These are phyloP conservation scores for Meloidogyne exigua DNA, from an alignment of 1,140 invertebrate genomes.

Conservation along the genomic window DNA sequence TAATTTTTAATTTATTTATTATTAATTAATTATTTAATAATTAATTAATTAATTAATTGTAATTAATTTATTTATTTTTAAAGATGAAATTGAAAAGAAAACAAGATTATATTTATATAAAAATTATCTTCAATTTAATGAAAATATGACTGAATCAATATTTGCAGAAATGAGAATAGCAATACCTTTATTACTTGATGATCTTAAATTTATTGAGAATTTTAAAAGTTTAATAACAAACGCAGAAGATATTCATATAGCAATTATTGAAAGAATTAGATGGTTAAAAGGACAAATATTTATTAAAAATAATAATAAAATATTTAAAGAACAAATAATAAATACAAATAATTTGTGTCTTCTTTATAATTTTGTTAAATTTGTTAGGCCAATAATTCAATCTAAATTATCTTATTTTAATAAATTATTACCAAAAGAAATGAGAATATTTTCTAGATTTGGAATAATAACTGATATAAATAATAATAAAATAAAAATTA, in stretches of 20 bases:
- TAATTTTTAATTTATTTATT: too few species aligned
- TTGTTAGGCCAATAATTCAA: not conserved
- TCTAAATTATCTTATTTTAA: not conserved
- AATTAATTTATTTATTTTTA: not conserved
- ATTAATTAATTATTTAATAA: too few species aligned
- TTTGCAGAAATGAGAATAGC: not conserved
- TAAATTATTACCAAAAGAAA: not conserved
- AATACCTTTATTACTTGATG: not conserved
- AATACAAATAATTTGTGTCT: not conserved
- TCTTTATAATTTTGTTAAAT: not conserved
- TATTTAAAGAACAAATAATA: not conserved
- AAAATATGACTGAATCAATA: not conserved
- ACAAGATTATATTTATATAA: not conserved
- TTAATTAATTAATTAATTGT: not conserved
- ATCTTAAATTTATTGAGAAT: not conserved
- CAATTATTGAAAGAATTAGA: not conserved
- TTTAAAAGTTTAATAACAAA: not conserved
- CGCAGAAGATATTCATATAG: not conserved
- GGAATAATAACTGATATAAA: not conserved
- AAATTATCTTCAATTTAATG: slow-evolving; percentile 5
- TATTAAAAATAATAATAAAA: not conserved
- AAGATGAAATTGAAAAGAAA: not conserved
- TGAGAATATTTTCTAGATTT: not conserved
- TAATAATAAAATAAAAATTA: slow-evolving; percentile 1
- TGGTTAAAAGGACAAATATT: not conserved